phyloP scores from a whole-genome alignment of 2,113 vertebrate species.

The Carassius auratus region DNA sequence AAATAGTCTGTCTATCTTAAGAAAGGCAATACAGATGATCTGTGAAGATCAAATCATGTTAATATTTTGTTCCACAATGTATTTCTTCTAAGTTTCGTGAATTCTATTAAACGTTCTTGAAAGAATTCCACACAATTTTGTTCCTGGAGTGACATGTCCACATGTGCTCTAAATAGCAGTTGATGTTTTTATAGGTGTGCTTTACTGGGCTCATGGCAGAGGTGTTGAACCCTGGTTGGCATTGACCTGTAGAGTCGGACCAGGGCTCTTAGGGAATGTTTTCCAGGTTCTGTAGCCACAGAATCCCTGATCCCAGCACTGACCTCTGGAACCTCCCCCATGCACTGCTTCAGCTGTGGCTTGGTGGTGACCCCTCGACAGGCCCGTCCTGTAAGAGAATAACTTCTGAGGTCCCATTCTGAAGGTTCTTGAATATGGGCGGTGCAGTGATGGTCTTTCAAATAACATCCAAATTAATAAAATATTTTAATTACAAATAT shows the following conservation, averaged over 20 bases:
- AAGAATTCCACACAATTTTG: not conserved
- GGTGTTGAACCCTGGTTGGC: constrained; percentile 44
- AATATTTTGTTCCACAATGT: not conserved
- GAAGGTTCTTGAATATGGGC: not conserved
- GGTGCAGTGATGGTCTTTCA: not conserved
- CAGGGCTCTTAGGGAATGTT: constrained; percentile 63
- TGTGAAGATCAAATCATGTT: not conserved
- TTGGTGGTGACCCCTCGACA: not conserved
- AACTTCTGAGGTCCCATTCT: not conserved
- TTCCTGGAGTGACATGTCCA: not conserved
- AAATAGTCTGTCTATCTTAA: not conserved
- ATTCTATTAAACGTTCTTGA: not conserved
- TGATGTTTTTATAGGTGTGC: constrained; percentile 47
- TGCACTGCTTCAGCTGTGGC: constrained; percentile 18
- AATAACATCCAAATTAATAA: not conserved
- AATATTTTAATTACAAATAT: too few species aligned
- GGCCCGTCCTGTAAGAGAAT: not conserved
- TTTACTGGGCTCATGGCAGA: constrained; percentile 11
- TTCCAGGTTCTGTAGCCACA: constrained; percentile 61
- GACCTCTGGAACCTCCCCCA: not conserved
- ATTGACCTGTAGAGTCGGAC: constrained; percentile 65
- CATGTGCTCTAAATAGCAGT: constrained; percentile 5
- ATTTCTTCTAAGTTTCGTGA: not conserved
- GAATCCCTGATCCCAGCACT: not conserved
- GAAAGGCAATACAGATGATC: not conserved